Evolutionary conservation across 2,797 vertebrate species (phyloP).

Genomic region (Sebastes matsubarae): DNA sequence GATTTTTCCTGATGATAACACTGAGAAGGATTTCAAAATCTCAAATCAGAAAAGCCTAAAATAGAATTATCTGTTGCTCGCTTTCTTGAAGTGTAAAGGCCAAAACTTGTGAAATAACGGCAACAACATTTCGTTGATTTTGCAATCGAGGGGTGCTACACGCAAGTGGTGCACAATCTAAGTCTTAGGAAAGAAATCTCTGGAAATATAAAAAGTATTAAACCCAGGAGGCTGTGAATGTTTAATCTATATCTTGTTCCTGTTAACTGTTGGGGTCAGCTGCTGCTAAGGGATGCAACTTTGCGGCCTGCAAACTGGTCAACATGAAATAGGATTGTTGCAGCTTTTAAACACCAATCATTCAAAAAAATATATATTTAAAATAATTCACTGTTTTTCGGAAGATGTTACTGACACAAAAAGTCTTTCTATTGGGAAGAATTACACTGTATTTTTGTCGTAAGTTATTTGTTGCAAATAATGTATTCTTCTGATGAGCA

Average conservation of each 20-base stretch:
- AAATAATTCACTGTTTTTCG: background rate
- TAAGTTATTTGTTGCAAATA: background rate
- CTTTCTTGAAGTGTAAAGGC: background rate
- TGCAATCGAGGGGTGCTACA: conserved; percentile 9
- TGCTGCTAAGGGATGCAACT: background rate
- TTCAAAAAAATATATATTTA: background rate
- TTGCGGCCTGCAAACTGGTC: background rate
- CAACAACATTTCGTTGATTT: conserved; percentile 11
- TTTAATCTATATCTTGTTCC: background rate
- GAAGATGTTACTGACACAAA: background rate
- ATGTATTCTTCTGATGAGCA: background rate
- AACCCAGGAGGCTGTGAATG: background rate
- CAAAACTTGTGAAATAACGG: conserved; percentile 34
- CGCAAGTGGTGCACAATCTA: background rate
- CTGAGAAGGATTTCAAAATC: conserved; percentile 22
- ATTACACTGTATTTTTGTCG: background rate
- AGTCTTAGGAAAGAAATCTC: background rate
- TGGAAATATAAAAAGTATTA: background rate
- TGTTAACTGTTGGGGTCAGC: background rate
- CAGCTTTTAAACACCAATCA: background rate
- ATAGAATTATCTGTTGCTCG: conserved; percentile 4
- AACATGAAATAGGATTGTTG: background rate
- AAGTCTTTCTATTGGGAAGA: background rate
- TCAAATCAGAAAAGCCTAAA: conserved; percentile 15
- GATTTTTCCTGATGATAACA: background rate